Evolutionary conservation across 2,797 vertebrate genomes (phyloP).

Genomic region (Perodicticus potto): DNA sequence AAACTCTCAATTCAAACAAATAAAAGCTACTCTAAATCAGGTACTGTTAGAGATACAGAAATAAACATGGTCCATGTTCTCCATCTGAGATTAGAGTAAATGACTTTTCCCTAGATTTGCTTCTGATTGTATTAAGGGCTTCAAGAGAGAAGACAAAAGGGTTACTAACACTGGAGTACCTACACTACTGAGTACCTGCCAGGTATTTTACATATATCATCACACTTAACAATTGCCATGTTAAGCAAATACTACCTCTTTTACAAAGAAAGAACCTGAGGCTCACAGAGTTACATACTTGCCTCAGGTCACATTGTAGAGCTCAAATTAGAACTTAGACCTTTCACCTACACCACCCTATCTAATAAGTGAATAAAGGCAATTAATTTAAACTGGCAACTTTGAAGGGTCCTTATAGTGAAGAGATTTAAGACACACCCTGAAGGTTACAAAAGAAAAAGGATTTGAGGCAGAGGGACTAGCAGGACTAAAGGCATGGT

Average conservation of each 20-base stretch:
- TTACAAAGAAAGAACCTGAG: constrained; percentile 17
- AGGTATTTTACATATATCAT: background rate
- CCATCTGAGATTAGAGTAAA: background rate
- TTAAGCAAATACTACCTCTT: background rate
- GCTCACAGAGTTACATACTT: background rate
- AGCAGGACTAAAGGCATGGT: background rate
- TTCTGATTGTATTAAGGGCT: background rate
- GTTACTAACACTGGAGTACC: background rate
- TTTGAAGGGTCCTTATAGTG: background rate
- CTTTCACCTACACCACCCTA: background rate
- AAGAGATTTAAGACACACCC: background rate
- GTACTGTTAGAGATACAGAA: constrained; percentile 66
- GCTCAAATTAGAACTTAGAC: background rate
- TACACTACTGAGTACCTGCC: background rate
- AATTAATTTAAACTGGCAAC: constrained; percentile 41
- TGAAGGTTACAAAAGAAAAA: background rate
- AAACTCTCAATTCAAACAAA: constrained; percentile 58
- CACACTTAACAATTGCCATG: background rate
- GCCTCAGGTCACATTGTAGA: background rate
- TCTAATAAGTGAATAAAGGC: background rate
- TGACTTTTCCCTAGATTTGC: background rate
- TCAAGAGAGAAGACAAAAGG: background rate
- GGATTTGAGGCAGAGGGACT: background rate
- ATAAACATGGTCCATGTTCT: constrained; percentile 36
- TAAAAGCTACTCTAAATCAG: constrained; percentile 36